Evolutionary conservation across 2,888 invertebrate genomes (phyloP), one percentile per base, ranked within the genome.

Genomic region (Himalopsyche kuldschensis): DNA sequence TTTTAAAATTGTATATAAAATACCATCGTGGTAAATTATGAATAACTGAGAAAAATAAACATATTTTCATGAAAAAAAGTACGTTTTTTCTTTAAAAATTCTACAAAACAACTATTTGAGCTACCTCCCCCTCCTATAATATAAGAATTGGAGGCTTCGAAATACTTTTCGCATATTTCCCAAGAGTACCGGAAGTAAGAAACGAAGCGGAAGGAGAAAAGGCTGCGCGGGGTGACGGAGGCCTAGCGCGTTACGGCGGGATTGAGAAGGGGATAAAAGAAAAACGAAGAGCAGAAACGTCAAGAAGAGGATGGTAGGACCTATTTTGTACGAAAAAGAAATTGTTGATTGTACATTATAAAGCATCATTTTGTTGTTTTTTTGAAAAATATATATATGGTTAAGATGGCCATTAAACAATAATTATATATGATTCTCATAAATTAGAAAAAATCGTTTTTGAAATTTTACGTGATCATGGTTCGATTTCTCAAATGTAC

Each of bases 161-260:
- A 79, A 48, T 79, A 79, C 79, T 79, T 55, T 47, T 30, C 79
- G 79, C 55, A 77, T 76, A 81, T 81, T 81, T 81, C 81, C 81
- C 81, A 81, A 55, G 81, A 77, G 81, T 81, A 55, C 55, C 55
- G 55, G 55, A 55, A 20, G 55, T 55, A 55, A 55, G 55, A 55
- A 55, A 55, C 55, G 55, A 55, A 24, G 55, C 55, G 55, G 55
- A 55, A 55, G 55, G 55, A 55, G 55, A 55, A 55, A 55, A 55
- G 55, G 55, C 55, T 55, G 55, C 20, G 55, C 55, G 55, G 55
- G 41, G 55, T 55, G 55, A 55, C 55, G 55, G 55, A 55, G 20
- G 55, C 55, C 55, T 55, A 24, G 55, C 55, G 55, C 55, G 55
- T 55, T 55, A 55, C 24, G 55, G 55, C 55, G 55, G 55, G 55